These are phyloP conservation scores for Apodemia hepburni DNA, from an alignment of 2,888 invertebrate species.

Conservation along the genomic window DNA sequence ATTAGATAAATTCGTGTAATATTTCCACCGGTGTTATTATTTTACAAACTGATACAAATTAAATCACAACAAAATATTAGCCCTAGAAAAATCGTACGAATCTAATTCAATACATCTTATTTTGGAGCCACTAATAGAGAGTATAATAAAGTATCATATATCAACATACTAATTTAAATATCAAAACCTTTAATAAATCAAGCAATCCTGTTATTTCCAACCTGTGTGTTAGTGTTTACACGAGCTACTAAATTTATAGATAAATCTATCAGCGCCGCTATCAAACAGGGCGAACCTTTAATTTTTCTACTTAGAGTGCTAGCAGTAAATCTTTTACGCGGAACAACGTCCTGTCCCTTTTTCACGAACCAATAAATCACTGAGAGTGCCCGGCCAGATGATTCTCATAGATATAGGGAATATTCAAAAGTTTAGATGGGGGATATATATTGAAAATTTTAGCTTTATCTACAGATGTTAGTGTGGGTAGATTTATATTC, in stretches of 20 bases:
- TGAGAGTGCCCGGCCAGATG: conserved; percentile 35
- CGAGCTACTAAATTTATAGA: conserved; percentile 1
- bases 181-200: no score
- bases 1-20: no score
- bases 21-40: no score
- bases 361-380: conserved; percentile 40
- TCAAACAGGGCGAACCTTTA: conserved; percentile 19
- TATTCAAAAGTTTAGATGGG: conserved; percentile 36
- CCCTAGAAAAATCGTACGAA: no score
- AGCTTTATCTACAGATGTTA: conserved; percentile 9
- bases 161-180: no score
- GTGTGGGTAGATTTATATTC: conserved; percentile 11
- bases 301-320: conserved; percentile 23
- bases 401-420: conserved; percentile 35
- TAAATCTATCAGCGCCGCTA: conserved; percentile 17
- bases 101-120: no score
- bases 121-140: no score
- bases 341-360: conserved; percentile 38
- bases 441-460: conserved; percentile 23
- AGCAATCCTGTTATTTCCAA: no score
- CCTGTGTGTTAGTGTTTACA: no score
- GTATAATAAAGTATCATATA: no score
- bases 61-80: no score
- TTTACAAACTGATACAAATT: no score
- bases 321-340: conserved; percentile 45